Evolutionary conservation across 2,888 invertebrate species (phyloP), one percentile per base, ranked within the genome.

Genomic region (Luperina nickerlii): DNA sequence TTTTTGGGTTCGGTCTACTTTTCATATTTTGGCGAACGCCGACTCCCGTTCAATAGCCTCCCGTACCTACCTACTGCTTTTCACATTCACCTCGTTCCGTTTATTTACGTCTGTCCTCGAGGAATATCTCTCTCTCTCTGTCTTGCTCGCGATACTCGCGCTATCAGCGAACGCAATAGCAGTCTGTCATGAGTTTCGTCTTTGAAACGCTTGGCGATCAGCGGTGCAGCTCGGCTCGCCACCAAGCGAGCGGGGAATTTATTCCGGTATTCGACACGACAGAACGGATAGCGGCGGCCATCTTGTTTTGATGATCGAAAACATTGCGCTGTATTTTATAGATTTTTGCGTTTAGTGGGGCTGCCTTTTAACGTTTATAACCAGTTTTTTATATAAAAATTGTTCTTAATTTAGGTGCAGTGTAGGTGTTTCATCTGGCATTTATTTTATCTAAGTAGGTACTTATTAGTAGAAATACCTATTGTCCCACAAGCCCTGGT

Each of bases 31-130:
- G 24, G 0, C 45, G 74, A 38, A 51, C 77, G 45, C 79, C 76
- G 86, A 87, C 88, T 87, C 84, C 86, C 92, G 93, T 93, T 94
- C 94, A 90, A 94, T 94, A 93, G 90, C 90, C 91, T 90, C 90
- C 89, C 89, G 88, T 90, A 89, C 91, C 87, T 89, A 89, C 91
- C 87, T 89, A 89, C 91, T 88, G 91, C 90, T 89, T 94, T 95
- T 94, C 93, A 95, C 94, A 92, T 94, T 95, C 95, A 95, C 94
- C 94, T 93, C 92, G 88, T 83, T 91, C 88, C 86, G 88, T 91
- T 90, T 91, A 90, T 88, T 88, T 88, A 83, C 74, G 87, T 84
- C 76, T 76, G 84, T 87, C 87, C 88, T 91, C 87, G 76, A 88
- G 74, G 57, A 79, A 76, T 83, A 86, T 85, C 70, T 77, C 82